Evolutionary conservation across 2,888 invertebrate species (phyloP), one percentile per base, ranked within the genome.

Genomic region (Terebella lapidaria): DNA sequence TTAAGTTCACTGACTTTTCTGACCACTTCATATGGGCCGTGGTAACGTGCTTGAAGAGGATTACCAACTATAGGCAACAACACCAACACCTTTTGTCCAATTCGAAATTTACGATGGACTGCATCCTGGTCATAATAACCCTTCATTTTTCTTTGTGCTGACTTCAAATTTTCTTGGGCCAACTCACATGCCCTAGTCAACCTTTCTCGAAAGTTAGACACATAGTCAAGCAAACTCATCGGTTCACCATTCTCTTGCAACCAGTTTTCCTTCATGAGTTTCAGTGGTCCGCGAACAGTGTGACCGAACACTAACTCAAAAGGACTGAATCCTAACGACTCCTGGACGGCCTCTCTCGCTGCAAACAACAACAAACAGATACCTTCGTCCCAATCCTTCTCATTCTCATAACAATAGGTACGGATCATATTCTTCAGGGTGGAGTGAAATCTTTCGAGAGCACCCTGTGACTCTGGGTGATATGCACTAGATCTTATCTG

Each of bases 231-330:
- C 24, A 26, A 25, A 53, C 15, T 53, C 10, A 5, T 28, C 10
- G 5, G 5, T 18, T 5, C 10, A 27, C 15, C 4, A 25, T 10
- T 22, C 28, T 28, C 53, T 15, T 15, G 15, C 10, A 53, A 22
- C 29, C 20, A 56, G 18, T 25, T 52, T n/a, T 57, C 57, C 25
- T 53, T 57, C 29, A 57, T 3, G 20, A 57, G 28, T 24, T 57
- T 53, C 24, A 57, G 22, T 3, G 52, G 57, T 15, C 57, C 30
- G n/a, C 57, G 29, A 18, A 53, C 57, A 15, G 3, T 29, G 25
- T 57, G 57, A 29, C 57, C 57, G 53, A 53, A 57, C 5, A 53
- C 52, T 4, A 57, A 30, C 24, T 57, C 57, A 57, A 57, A 57
- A 22, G 57, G 52, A 29, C 52, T 57, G 28, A 57, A 57, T 10